phyloP scores from a whole-genome alignment of 2,113 vertebrate genomes.

The Mormoops blainvillei region DNA sequence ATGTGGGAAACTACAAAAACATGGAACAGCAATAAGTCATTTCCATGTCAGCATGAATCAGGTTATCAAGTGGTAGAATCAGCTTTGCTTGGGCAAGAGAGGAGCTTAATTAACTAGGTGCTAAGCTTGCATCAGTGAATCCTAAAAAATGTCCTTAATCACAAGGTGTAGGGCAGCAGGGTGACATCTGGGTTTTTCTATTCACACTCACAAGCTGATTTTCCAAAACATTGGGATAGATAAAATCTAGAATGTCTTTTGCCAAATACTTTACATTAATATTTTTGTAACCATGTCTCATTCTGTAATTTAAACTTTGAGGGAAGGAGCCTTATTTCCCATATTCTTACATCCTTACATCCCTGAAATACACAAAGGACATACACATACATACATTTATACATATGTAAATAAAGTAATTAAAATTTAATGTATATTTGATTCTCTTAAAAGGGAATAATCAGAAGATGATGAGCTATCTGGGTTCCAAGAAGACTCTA shows the following conservation, averaged over 20 bases:
- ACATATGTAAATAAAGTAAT: background rate
- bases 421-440: background rate
- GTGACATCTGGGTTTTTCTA: background rate
- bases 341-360: background rate
- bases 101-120: background rate
- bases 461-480: background rate
- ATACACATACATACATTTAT: background rate
- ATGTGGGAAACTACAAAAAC: background rate
- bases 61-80: background rate
- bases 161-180: background rate
- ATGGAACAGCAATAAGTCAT: background rate
- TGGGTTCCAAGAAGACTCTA: background rate
- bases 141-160: background rate
- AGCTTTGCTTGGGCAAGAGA: background rate
- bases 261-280: background rate
- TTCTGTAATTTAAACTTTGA: conserved; percentile 12
- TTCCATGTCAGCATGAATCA: background rate
- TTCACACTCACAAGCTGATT: background rate
- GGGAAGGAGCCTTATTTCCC: background rate
- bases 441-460: conserved; percentile 14
- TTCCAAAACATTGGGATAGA: background rate
- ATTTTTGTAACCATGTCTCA: background rate
- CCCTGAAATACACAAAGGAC: background rate
- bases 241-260: background rate
- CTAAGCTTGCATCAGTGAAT: background rate